Evolutionary conservation across 2,113 vertebrate genomes (phyloP).

Genomic region (Rhagologus leucostigma): DNA sequence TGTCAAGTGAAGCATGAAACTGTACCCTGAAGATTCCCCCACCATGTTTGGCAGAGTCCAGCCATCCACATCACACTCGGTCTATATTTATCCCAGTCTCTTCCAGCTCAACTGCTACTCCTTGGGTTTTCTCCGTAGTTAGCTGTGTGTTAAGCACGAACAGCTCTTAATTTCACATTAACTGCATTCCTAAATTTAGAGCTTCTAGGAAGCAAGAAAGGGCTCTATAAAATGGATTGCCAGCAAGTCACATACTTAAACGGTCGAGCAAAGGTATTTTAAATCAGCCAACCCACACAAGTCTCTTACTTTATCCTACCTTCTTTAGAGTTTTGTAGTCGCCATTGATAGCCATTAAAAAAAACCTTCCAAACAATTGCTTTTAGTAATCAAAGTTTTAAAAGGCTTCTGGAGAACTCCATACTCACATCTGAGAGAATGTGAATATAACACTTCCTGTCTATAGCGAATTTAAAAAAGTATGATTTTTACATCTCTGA

Average conservation of each 20-base stretch:
- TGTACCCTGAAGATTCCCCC: neutral
- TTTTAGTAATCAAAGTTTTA: neutral
- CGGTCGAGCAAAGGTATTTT: neutral
- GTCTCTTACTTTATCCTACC: neutral
- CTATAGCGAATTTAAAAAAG: no score
- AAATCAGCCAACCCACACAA: neutral
- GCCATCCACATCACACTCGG: neutral
- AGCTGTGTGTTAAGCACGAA: neutral
- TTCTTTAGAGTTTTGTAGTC: neutral
- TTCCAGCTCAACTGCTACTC: neutral
- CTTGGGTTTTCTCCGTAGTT: neutral
- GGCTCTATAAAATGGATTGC: neutral
- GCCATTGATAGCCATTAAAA: neutral
- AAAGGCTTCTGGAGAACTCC: neutral
- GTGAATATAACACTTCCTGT: neutral
- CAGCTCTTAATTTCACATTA: neutral
- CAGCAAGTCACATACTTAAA: neutral
- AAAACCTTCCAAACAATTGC: neutral
- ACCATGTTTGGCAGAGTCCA: neutral
- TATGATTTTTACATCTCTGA: neutral
- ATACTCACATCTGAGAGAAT: neutral
- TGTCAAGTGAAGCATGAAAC: neutral
- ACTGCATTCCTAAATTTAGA: neutral
- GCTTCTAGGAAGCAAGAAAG: neutral
- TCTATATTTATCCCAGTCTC: neutral